Evolutionary conservation across 2,113 vertebrate species (phyloP), one percentile per base, ranked within the genome.

Genomic region (Castor canadensis): DNA sequence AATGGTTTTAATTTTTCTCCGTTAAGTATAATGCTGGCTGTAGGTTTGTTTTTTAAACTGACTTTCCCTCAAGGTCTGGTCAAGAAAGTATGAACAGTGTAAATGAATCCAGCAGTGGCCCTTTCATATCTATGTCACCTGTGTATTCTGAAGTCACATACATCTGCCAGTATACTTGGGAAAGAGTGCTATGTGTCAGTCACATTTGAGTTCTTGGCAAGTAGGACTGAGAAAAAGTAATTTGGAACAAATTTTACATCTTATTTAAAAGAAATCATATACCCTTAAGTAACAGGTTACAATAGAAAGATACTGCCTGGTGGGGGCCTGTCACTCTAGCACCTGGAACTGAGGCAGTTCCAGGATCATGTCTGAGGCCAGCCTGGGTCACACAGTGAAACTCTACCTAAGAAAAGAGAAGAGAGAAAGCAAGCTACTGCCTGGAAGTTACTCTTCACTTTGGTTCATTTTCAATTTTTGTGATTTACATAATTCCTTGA

Each of bases 401-500:
- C 12, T 16, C 16, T 69, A 16, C n/a, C 32, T 69, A 11, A 69
- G 26, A 62, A 26, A 64, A 64, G 62, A 28, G 30, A 12, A 9
- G 11, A 26, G 28, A 64, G 28, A 32, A 32, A 93, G 83, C 95
- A 97, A 98, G 94, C 97, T 95, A 97, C 86, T 97, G 89, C 26
- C 38, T 97, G 89, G 94, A 93, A 60, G 26, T 35, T 69, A 94
- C 95, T 97, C 96, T 93, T 98, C 93, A 97, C 97, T 98, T 98
- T 98, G 98, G 98, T 98, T 98, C 98, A 98, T 97, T 98, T 96
- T 95, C 76, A 95, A 76, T 85, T 89, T 95, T 98, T 98, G 97
- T 97, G 97, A 98, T 98, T 98, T 98, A 95, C 97, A 98, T 95
- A 98, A 97, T 91, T 98, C 97, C 98, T 96, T 98, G 89, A 98